Percentiles rank a stretch among this genome's conserved stretches.
phyloP scores from a whole-genome alignment of 2,888 invertebrate species.

The Eristalis pertinax region DNA sequence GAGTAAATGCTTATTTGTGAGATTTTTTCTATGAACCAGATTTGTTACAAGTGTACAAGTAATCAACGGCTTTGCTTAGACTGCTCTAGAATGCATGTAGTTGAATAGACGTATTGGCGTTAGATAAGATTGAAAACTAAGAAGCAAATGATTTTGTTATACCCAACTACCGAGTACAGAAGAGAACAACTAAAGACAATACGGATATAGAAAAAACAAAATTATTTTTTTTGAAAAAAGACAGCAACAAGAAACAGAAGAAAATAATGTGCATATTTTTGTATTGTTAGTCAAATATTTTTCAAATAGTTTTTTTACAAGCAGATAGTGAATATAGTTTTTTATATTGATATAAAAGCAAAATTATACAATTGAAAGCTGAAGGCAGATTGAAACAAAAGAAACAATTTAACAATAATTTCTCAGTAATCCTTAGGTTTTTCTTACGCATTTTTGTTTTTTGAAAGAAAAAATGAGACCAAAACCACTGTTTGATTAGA shows the following conservation, averaged over 20 bases:
- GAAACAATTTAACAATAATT: conserved; percentile 29
- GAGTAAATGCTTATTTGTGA: conserved; percentile 25
- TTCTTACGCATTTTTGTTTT: not conserved
- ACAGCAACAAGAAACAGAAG: conserved; percentile 28
- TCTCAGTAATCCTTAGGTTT: conserved; percentile 22
- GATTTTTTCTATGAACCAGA: conserved; percentile 29
- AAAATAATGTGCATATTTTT: conserved; percentile 76
- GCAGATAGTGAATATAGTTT: conserved; percentile 61
- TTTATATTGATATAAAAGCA: conserved; percentile 57
- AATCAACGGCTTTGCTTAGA: conserved; percentile 39
- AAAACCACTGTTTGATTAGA: conserved; percentile 28
- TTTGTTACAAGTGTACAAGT: conserved; percentile 20
- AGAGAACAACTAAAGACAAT: conserved; percentile 69
- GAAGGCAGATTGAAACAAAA: conserved; percentile 20
- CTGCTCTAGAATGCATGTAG: not conserved
- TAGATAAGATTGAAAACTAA: not conserved
- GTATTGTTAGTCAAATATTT: conserved; percentile 77
- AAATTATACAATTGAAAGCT: conserved; percentile 44
- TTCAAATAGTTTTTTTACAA: conserved; percentile 76
- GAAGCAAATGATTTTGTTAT: conserved; percentile 8
- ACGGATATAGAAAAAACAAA: conserved; percentile 61
- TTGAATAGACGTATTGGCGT: not conserved
- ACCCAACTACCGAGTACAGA: conserved; percentile 44
- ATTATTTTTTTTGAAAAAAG: conserved; percentile 1
- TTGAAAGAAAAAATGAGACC: conserved; percentile 11